Base-by-base conservation (phyloP, 2,113 vertebrate species). In the Xenus cinereus region DNA sequence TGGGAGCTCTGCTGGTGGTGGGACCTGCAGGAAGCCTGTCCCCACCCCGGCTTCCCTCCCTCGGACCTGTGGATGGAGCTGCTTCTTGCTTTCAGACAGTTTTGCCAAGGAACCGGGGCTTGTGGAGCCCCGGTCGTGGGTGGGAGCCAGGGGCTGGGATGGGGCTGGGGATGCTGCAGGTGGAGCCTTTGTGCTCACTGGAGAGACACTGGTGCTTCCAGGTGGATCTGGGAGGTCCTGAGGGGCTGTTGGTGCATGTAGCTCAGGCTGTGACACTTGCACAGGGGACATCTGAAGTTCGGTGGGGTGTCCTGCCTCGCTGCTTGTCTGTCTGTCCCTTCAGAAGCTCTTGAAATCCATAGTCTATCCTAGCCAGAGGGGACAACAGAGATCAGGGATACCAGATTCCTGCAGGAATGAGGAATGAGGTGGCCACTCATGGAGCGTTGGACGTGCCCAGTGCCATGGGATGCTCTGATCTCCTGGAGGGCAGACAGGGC, bases 401-500 rank as follows among this genome's bases (percentile, higher is more conserved):
- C 46, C 81, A 35, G 3, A 51, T 43, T 33, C 73, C 88, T 8
- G 0, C 15, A 15, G 91, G 73, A n/a, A 17, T 0, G 45, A 45
- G 56, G 21, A n/a, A 17, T 0, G 46, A 45, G 56, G 21, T 22
- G 74, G 9, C 54, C 1, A 0, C 9, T 48, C n/a, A 67, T n/a
- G 79, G 62, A 56, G 67, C 0, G 3, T 1, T 33, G 77, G 51
- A 11, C 0, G 0, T 15, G 24, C 35, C 35, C 23, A 1, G 33
- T 9, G 35, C 67, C n/a, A n/a, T 4, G 1, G 59, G 87, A 56
- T 13, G 77, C 76, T 56, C 54, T 10, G 63, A 3, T 17, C 30
- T 43, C 39, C 76, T 1, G 15, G 19, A 43, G 48, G 67, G 19
- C 4, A 32, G 39, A 37, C 90, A 78, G 63, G 27, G 53, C 7